Evolutionary conservation across 2,113 vertebrate species (phyloP).

Genomic region (Lethenteron camtschaticum): DNA sequence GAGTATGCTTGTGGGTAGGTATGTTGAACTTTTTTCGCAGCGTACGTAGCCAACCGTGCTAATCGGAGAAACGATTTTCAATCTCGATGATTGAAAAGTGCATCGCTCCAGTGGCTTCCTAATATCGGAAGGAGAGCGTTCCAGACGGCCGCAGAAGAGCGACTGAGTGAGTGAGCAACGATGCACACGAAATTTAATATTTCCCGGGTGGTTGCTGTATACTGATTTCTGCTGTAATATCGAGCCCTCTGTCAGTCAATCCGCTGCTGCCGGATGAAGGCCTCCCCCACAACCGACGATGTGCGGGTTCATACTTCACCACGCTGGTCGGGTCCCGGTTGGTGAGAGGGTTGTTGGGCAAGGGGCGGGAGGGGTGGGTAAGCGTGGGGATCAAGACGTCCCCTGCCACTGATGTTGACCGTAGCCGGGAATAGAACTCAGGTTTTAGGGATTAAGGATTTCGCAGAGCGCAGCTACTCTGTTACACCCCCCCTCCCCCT

Average conservation of each 20-base stretch:
- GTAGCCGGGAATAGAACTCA: not conserved
- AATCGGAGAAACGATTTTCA: not conserved
- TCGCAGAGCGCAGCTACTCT: not conserved
- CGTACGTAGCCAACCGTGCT: not conserved
- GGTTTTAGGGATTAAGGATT: not conserved
- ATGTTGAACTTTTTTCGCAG: not conserved
- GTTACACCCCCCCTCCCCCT: not conserved
- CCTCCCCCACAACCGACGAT: too few relatives aligned
- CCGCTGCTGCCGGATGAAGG: too few relatives aligned
- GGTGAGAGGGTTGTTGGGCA: too few relatives aligned
- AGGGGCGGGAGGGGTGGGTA: too few relatives aligned
- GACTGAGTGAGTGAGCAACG: not conserved
- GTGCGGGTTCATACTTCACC: too few relatives aligned
- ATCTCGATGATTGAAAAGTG: not conserved
- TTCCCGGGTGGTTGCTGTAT: not conserved
- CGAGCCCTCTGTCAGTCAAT: too few relatives aligned
- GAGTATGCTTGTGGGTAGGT: not conserved
- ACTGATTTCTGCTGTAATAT: too few relatives aligned
- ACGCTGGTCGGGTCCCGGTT: too few relatives aligned
- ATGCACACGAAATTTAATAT: not conserved
- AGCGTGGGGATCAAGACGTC: too few relatives aligned
- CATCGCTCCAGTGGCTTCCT: not conserved
- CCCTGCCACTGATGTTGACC: not conserved
- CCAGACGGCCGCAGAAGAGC: not conserved
- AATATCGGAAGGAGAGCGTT: not conserved